phyloP scores from a whole-genome alignment of 2,113 vertebrate genomes.

The Brachirus orientalis region DNA sequence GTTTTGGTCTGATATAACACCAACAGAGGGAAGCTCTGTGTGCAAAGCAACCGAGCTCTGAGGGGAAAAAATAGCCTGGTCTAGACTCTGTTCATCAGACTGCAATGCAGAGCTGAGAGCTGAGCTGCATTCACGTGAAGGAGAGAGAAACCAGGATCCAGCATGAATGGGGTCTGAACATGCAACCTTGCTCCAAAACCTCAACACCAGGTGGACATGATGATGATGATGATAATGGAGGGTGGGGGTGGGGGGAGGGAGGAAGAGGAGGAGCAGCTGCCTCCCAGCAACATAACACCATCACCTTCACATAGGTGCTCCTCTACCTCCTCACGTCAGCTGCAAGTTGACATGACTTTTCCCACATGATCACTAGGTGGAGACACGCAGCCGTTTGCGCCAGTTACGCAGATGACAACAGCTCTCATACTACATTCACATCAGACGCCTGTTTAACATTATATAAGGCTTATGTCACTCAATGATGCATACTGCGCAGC shows the following conservation, averaged over 20 bases:
- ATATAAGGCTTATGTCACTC: slow-evolving; percentile 71
- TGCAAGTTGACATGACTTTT: slow-evolving; percentile 10
- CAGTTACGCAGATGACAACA: slow-evolving; percentile 28
- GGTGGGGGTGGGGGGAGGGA: too few species aligned
- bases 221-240: neutral
- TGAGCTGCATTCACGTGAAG: slow-evolving; percentile 59
- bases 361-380: slow-evolving; percentile 28
- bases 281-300: slow-evolving; percentile 22
- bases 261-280: neutral
- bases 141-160: slow-evolving; percentile 42
- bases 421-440: slow-evolving; percentile 36
- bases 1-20: slow-evolving; percentile 27
- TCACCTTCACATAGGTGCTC: slow-evolving; percentile 46
- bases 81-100: slow-evolving; percentile 63
- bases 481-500: slow-evolving; percentile 64
- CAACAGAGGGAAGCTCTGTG: slow-evolving; percentile 35
- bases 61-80: slow-evolving; percentile 42
- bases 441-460: slow-evolving; percentile 60
- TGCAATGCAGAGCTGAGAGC: slow-evolving; percentile 75
- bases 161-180: slow-evolving; percentile 65
- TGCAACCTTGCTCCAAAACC: slow-evolving; percentile 45
- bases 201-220: neutral
- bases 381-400: slow-evolving; percentile 49
- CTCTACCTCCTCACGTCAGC: slow-evolving; percentile 30
- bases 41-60: slow-evolving; percentile 49